phyloP scores from a whole-genome alignment of 2,113 vertebrate genomes.

The Eleginops maclovinus region DNA sequence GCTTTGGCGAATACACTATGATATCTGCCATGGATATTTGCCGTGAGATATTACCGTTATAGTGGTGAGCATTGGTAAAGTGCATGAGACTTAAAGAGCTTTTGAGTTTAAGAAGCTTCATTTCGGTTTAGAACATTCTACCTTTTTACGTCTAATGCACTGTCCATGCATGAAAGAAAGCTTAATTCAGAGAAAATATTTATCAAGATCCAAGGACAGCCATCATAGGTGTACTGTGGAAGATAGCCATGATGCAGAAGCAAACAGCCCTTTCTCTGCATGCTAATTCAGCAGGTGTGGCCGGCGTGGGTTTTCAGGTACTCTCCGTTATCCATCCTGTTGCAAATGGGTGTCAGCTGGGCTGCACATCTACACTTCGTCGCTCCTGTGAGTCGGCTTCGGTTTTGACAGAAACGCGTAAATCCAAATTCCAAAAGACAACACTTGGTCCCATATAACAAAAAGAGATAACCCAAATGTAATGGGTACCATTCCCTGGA shows the following conservation, averaged over 20 bases:
- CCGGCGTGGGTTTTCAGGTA: slow-evolving; percentile 38
- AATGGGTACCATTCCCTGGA: slow-evolving; percentile 69
- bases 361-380: slow-evolving; percentile 47
- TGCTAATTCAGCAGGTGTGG: slow-evolving; percentile 46
- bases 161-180: slow-evolving; percentile 3
- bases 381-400: slow-evolving; percentile 47
- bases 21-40: slow-evolving; percentile 43
- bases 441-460: slow-evolving; percentile 82
- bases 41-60: slow-evolving; percentile 3
- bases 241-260: slow-evolving; percentile 36
- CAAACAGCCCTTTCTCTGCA: slow-evolving; percentile 41
- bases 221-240: slow-evolving; percentile 34
- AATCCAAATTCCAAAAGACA: slow-evolving; percentile 70
- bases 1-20: slow-evolving; percentile 23
- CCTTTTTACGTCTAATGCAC: slow-evolving; percentile 23
- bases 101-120: slow-evolving; percentile 2
- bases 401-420: slow-evolving; percentile 58
- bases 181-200: neutral
- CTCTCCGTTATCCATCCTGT: slow-evolving; percentile 23
- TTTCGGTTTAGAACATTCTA: slow-evolving; percentile 18
- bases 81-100: slow-evolving; percentile 33
- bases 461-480: slow-evolving; percentile 60
- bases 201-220: slow-evolving; percentile 29
- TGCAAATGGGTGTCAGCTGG: slow-evolving; percentile 35
- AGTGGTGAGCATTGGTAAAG: slow-evolving; percentile 39